phyloP scores from a whole-genome alignment of 2,888 invertebrate genomes.

The Rutpela maculata region DNA sequence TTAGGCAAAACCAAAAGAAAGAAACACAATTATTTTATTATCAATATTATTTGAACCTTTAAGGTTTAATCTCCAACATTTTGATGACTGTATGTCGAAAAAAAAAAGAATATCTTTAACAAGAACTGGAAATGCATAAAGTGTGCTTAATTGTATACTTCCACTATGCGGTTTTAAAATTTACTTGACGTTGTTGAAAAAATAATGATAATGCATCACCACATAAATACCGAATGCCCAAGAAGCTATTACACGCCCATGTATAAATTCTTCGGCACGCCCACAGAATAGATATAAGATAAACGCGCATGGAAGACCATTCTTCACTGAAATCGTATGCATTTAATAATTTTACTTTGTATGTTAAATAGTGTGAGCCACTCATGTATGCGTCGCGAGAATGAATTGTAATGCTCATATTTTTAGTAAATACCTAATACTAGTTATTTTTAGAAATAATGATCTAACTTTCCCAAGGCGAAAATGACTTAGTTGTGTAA shows the following conservation, averaged over 20 bases:
- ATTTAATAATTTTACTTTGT: conserved; percentile 1
- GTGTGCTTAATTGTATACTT: not conserved
- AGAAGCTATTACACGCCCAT: conserved; percentile 16
- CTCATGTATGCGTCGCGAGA: conserved; percentile 1
- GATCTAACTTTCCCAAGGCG: conserved; percentile 4
- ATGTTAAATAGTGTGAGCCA: not conserved
- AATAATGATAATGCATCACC: conserved; percentile 1
- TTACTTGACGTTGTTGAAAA: conserved; percentile 2
- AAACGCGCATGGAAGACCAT: not conserved
- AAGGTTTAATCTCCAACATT: too few species aligned
- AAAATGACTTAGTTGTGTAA: not conserved
- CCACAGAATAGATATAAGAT: conserved; percentile 10
- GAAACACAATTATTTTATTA: too few species aligned
- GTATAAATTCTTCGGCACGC: conserved; percentile 13
- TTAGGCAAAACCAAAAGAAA: too few species aligned
- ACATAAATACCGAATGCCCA: not conserved
- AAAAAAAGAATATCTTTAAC: too few species aligned
- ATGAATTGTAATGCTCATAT: not conserved
- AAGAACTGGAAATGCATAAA: not conserved
- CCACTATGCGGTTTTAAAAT: not conserved
- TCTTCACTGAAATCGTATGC: not conserved
- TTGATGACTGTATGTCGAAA: too few species aligned
- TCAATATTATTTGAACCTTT: too few species aligned
- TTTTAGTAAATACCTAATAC: not conserved
- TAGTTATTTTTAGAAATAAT: conserved; percentile 7